A percentile compares a stretch with the other conserved stretches of the same genome.
Evolutionary conservation across 2,797 vertebrate genomes (phyloP).

Genomic region (Heliangelus exortis): DNA sequence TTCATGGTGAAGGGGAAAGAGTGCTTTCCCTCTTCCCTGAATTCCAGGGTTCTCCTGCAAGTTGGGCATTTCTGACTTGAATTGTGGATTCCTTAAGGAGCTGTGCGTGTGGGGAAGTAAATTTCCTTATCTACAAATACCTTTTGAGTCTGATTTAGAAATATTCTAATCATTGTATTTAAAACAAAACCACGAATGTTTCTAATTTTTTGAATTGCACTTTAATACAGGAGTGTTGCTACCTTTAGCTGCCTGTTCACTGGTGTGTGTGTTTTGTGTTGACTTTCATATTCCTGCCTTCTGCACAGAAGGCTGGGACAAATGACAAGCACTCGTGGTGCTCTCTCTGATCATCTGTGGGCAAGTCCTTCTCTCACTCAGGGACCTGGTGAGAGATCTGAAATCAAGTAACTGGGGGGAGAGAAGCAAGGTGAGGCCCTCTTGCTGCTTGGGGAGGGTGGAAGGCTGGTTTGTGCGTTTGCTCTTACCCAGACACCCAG

Average conservation of each 20-base stretch:
- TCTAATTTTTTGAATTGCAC: slow-evolving; percentile 71
- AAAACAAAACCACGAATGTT: slow-evolving; percentile 41
- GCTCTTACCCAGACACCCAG: accelerated
- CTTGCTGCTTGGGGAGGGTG: background rate
- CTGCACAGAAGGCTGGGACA: background rate
- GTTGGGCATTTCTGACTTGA: background rate
- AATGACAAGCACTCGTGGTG: background rate
- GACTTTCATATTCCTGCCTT: background rate
- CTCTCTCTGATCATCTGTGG: accelerated
- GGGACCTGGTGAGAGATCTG: background rate
- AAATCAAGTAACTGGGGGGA: background rate
- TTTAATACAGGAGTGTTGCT: slow-evolving; percentile 76
- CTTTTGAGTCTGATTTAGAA: background rate
- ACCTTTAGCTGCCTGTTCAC: slow-evolving; percentile 22
- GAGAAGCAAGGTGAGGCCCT: background rate
- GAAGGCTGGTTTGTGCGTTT: background rate
- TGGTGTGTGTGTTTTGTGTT: background rate
- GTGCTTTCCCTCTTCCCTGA: background rate
- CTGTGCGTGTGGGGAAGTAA: background rate
- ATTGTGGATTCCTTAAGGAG: slow-evolving; percentile 6
- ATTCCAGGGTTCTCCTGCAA: background rate
- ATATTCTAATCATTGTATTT: slow-evolving; percentile 25
- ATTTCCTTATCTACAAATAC: slow-evolving; percentile 4
- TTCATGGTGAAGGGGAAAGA: background rate
- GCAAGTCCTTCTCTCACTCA: background rate